These are phyloP conservation scores for Montifringilla adamsi DNA, from an alignment of 2,113 vertebrate species.

Conservation along the genomic window DNA sequence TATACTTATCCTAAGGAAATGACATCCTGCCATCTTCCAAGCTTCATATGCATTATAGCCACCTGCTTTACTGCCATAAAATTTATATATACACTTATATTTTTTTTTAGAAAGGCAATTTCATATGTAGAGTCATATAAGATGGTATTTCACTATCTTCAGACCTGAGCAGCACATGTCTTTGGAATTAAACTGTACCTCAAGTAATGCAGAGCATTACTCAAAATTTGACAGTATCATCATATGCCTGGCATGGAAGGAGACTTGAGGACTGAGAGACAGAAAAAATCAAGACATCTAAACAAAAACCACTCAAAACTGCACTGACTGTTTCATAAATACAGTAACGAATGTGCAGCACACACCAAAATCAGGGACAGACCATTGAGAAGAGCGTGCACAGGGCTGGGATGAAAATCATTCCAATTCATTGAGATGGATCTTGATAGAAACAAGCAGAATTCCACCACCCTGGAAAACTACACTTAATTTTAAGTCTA, in stretches of 20 bases:
- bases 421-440: background rate
- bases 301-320: background rate
- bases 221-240: background rate
- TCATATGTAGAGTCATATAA: background rate
- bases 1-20: background rate
- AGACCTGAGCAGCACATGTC: background rate
- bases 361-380: background rate
- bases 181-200: background rate
- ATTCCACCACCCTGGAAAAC: background rate
- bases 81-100: background rate
- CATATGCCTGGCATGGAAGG: background rate
- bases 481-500: background rate
- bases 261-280: background rate
- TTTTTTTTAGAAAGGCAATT: background rate
- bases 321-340: background rate
- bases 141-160: background rate
- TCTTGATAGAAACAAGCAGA: background rate
- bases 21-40: background rate
- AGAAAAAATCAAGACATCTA: background rate
- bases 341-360: background rate
- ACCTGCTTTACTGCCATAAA: background rate
- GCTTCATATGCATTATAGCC: background rate
- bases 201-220: background rate
- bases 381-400: fast-evolving
- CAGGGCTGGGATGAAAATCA: background rate